Conservation (phyloP, 1,140 invertebrate genomes). For the Cephus cinctus region DNA sequence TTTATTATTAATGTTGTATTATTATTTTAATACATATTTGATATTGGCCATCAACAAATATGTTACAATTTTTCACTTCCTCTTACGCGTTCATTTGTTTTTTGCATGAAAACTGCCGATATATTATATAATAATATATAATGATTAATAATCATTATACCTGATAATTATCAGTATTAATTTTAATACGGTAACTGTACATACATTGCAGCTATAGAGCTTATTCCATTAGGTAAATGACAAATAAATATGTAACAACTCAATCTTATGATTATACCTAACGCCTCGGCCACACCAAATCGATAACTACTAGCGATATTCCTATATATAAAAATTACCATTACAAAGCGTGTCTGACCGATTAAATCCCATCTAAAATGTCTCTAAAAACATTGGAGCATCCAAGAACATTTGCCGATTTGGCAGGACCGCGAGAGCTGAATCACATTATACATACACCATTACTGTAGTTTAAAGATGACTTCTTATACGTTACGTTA, state of each 20-base stretch:
- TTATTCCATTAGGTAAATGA: not conserved
- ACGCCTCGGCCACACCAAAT: slow-evolving; percentile 4
- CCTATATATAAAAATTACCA: slow-evolving; percentile 25
- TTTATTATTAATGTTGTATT: slow-evolving; percentile 42
- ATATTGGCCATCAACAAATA: slow-evolving; percentile 46
- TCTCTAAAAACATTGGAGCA: slow-evolving; percentile 14
- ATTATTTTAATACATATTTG: slow-evolving; percentile 44
- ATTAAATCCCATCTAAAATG: slow-evolving; percentile 14
- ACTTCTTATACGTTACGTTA: too few species aligned
- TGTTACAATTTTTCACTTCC: slow-evolving; percentile 32
- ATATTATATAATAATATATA: slow-evolving; percentile 32
- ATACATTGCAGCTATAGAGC: slow-evolving; percentile 1
- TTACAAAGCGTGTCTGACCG: slow-evolving; percentile 24
- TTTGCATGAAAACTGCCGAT: slow-evolving; percentile 25
- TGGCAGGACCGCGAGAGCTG: slow-evolving; percentile 10
- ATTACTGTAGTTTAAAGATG: too few species aligned
- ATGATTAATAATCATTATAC: slow-evolving; percentile 30
- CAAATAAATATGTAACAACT: not conserved
- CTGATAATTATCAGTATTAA: slow-evolving; percentile 25
- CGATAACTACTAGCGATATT: slow-evolving; percentile 20
- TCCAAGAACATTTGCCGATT: slow-evolving; percentile 9
- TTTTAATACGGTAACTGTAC: slow-evolving; percentile 27
- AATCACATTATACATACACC: slow-evolving; percentile 16
- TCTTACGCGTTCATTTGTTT: slow-evolving; percentile 22
- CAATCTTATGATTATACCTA: too few species aligned